Evolutionary conservation across 1,140 invertebrate genomes (phyloP).

Genomic region (Aphaenogaster rudis): DNA sequence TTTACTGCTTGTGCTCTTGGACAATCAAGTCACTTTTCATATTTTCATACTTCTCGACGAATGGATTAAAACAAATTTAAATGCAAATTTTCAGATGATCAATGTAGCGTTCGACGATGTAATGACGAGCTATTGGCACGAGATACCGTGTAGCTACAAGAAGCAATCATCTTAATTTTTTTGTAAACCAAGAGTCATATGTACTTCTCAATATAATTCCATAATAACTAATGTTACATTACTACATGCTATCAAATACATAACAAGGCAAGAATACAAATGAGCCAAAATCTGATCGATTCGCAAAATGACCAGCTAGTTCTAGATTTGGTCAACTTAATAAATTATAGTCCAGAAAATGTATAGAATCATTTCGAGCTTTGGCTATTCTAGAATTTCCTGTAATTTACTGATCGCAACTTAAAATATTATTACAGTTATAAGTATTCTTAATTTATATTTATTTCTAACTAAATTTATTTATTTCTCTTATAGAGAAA

Average conservation of each 20-base stretch:
- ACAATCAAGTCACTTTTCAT: conserved; percentile 27
- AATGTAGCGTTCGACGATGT: background rate
- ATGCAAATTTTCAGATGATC: background rate
- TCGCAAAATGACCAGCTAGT: too few relatives aligned
- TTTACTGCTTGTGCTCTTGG: background rate
- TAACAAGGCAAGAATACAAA: background rate
- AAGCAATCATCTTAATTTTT: background rate
- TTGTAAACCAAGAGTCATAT: background rate
- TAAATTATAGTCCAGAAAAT: too few relatives aligned
- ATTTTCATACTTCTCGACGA: background rate
- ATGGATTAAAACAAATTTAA: conserved; percentile 2
- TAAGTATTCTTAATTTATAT: too few relatives aligned
- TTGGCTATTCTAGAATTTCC: too few relatives aligned
- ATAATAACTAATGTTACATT: background rate
- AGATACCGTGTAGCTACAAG: background rate
- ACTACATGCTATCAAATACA: background rate
- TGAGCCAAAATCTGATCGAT: background rate
- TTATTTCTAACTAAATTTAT: too few relatives aligned
- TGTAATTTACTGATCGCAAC: too few relatives aligned
- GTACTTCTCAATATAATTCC: background rate
- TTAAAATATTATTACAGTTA: too few relatives aligned
- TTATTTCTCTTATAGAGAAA: too few relatives aligned
- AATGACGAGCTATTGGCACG: background rate
- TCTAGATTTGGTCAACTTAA: too few relatives aligned
- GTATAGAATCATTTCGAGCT: too few relatives aligned